phyloP scores from a whole-genome alignment of 2,113 vertebrate genomes.

The Pollimyrus isidori region DNA sequence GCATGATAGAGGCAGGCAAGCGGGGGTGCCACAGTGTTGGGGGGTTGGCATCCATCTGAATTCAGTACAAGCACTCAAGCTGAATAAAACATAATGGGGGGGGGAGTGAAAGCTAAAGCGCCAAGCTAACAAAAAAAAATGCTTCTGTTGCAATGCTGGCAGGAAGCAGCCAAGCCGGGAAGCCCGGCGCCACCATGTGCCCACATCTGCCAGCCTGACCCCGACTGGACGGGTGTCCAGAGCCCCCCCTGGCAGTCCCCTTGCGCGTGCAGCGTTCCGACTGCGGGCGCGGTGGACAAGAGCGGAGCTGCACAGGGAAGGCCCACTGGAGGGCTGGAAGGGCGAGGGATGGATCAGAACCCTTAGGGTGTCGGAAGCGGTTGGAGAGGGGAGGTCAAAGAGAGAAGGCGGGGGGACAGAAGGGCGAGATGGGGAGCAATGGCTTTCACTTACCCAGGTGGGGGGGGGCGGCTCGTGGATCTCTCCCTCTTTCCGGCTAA shows the following conservation, averaged over 20 bases:
- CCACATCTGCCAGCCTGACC: background rate
- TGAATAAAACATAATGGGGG: slow-evolving; percentile 17
- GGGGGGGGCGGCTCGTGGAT: background rate
- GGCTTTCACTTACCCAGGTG: background rate
- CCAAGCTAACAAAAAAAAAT: background rate
- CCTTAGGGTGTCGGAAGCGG: background rate
- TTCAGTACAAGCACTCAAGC: background rate
- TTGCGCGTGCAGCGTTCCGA: background rate
- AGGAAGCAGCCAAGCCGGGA: background rate
- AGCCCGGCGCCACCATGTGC: background rate
- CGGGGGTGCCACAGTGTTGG: background rate
- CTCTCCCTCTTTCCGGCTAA: background rate
- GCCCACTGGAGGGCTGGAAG: background rate
- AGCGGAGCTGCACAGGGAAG: background rate
- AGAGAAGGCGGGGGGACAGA: background rate
- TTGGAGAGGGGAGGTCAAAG: background rate
- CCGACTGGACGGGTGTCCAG: background rate
- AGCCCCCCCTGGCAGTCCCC: background rate
- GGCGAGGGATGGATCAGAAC: background rate
- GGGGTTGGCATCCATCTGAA: background rate
- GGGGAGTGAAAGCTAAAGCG: background rate
- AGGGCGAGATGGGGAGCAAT: background rate
- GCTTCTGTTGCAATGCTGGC: background rate
- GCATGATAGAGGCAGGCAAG: background rate
- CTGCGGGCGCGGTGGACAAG: background rate